A percentile compares a stretch with the other conserved stretches of the same genome.
Conservation (phyloP, 2,113 vertebrate species). For the Oreochromis aureus region DNA sequence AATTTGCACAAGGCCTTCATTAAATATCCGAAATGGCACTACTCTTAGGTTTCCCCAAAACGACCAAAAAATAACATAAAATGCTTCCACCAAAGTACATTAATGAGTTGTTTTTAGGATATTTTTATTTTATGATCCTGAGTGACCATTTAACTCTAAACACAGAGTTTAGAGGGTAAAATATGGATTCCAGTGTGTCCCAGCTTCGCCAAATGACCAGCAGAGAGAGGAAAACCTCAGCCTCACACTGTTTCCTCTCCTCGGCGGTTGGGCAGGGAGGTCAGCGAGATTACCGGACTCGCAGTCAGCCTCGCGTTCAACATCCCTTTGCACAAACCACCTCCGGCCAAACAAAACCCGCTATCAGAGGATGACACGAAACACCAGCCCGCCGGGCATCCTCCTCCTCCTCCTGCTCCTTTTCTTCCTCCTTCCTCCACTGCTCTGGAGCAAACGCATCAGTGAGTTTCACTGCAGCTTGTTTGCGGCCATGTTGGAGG, state of each 20-base stretch:
- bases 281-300: slow-evolving; percentile 32
- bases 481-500: slow-evolving; percentile 65
- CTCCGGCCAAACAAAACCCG: slow-evolving; percentile 26
- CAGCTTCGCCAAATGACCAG: background rate
- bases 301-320: slow-evolving; percentile 3
- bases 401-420: slow-evolving; percentile 25
- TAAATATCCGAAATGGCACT: background rate
- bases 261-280: slow-evolving; percentile 6
- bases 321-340: slow-evolving; percentile 18
- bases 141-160: background rate
- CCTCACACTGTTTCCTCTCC: background rate
- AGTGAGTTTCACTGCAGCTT: slow-evolving; percentile 33
- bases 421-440: background rate
- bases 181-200: background rate
- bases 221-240: background rate
- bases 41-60: background rate
- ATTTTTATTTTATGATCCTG: background rate
- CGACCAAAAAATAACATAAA: background rate
- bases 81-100: background rate
- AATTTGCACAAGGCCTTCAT: background rate
- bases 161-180: background rate
- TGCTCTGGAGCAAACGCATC: slow-evolving; percentile 37
- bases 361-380: slow-evolving; percentile 44
- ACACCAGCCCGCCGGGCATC: slow-evolving; percentile 23
- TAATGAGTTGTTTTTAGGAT: background rate